A percentile compares a stretch with the other conserved stretches of the same genome.
Conservation (phyloP, 1,140 invertebrate genomes). For the Oedothorax gibbosus region DNA sequence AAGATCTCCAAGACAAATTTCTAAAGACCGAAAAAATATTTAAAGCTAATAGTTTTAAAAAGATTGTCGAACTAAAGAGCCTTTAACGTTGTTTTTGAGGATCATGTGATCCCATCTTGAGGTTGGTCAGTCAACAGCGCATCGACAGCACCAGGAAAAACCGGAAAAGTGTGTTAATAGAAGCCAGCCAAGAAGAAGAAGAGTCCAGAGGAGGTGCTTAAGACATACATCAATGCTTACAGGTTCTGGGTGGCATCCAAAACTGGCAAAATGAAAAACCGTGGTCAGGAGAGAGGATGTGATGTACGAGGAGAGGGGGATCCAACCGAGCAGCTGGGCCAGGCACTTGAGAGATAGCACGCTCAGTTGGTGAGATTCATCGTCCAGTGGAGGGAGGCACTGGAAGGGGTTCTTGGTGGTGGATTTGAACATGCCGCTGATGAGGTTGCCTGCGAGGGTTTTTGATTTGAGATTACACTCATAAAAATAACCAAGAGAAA, state of each 20-base stretch:
- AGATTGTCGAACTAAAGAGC: too few relatives aligned
- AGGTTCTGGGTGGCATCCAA: conserved; percentile 65
- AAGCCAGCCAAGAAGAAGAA: conserved; percentile 10
- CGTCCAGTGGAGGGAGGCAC: conserved; percentile 70
- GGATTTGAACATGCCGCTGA: conserved; percentile 69
- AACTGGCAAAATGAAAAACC: conserved; percentile 80
- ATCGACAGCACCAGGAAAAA: too few relatives aligned
- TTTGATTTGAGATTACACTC: too few relatives aligned
- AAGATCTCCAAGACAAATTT: too few relatives aligned
- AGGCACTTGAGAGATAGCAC: conserved; percentile 77
- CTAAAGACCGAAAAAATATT: too few relatives aligned
- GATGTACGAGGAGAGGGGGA: conserved; percentile 78
- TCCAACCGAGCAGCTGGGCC: conserved; percentile 89
- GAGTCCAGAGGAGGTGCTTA: conserved; percentile 32
- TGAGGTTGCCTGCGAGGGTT: conserved; percentile 68
- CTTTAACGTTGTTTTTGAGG: too few relatives aligned
- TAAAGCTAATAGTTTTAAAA: too few relatives aligned
- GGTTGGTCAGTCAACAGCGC: too few relatives aligned
- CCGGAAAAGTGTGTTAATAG: conserved; percentile 11
- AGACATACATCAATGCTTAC: conserved; percentile 60
- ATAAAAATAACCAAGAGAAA: too few relatives aligned
- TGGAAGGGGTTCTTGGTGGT: conserved; percentile 67
- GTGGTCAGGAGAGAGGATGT: conserved; percentile 78
- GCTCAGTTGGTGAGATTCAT: conserved; percentile 69
- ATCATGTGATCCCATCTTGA: too few relatives aligned